Percentiles rank a stretch among this genome's conserved stretches.
phyloP scores from a whole-genome alignment of 2,113 vertebrate species.

The Hypomesus transpacificus region DNA sequence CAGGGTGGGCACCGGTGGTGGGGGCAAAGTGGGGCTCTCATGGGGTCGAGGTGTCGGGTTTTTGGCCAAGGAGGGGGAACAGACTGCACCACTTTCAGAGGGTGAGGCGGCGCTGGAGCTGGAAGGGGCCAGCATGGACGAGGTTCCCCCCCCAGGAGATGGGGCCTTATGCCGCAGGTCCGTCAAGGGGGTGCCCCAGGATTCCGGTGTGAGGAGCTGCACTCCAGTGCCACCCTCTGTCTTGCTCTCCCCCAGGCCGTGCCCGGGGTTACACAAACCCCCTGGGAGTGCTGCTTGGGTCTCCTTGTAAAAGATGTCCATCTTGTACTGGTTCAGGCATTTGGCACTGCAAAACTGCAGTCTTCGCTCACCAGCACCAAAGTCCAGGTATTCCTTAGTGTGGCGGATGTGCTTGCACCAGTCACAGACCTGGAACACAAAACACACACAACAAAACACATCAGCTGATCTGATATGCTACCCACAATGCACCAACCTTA shows the following conservation, averaged over 20 bases:
- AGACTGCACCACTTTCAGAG: constrained; percentile 83
- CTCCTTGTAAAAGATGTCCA: constrained; percentile 99
- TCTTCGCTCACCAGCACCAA: constrained; percentile 95
- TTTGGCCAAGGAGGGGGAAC: constrained; percentile 87
- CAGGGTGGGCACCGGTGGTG: constrained; percentile 81
- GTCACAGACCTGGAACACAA: constrained; percentile 93
- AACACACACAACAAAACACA: constrained; percentile 44
- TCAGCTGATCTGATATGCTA: constrained; percentile 26
- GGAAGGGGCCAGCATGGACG: constrained; percentile 79
- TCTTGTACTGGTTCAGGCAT: constrained; percentile 99
- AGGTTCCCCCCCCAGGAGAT: constrained; percentile 80
- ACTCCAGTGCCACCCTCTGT: constrained; percentile 85
- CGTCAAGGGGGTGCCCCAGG: constrained; percentile 91
- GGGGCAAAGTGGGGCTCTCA: constrained; percentile 82
- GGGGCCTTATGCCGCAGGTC: constrained; percentile 91
- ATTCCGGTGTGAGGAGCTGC: constrained; percentile 98
- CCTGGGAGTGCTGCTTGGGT: constrained; percentile 97
- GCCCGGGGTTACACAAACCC: constrained; percentile 88
- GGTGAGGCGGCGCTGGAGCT: constrained; percentile 86
- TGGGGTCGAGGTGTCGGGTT: constrained; percentile 93
- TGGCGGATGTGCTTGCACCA: constrained; percentile 99
- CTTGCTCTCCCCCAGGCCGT: constrained; percentile 82
- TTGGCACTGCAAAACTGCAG: constrained; percentile 99
- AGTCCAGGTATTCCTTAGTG: constrained; percentile 99
- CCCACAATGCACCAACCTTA: not conserved